A percentile compares a stretch with the other conserved stretches of the same genome.
Conservation (phyloP, 2,113 vertebrate genomes). For the Leptobrachium leishanense region DNA sequence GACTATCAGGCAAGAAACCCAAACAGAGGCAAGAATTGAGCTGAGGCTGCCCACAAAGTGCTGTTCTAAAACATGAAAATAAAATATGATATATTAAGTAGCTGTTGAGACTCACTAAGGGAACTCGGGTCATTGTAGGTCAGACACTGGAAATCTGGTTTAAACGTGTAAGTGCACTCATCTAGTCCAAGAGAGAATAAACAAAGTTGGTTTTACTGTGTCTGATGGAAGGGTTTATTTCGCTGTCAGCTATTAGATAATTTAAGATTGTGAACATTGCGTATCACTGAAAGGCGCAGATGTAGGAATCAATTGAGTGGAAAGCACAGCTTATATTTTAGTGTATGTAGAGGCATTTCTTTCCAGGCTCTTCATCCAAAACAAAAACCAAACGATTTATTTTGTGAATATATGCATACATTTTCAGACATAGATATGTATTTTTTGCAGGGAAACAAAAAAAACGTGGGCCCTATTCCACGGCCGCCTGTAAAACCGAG, state of each 20-base stretch:
- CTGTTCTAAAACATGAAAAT: slow-evolving; percentile 50
- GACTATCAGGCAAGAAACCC: slow-evolving; percentile 33
- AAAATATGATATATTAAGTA: slow-evolving; percentile 52
- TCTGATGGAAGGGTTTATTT: slow-evolving; percentile 44
- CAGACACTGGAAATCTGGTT: slow-evolving; percentile 76
- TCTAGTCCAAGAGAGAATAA: slow-evolving; percentile 58
- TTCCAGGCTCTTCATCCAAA: no score
- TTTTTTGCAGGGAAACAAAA: no score
- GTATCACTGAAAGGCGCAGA: no score
- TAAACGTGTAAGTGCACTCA: slow-evolving; percentile 68
- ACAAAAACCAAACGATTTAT: no score
- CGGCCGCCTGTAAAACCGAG: no score
- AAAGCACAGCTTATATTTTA: no score
- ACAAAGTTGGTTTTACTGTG: slow-evolving; percentile 54
- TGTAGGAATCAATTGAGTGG: no score
- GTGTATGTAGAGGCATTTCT: no score
- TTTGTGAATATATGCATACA: no score
- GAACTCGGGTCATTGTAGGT: slow-evolving; percentile 77
- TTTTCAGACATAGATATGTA: no score
- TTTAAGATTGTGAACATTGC: slow-evolving; percentile 44
- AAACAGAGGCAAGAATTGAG: slow-evolving; percentile 42
- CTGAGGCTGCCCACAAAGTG: slow-evolving; percentile 46
- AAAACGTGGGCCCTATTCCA: no score
- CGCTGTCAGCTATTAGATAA: slow-evolving; percentile 57
- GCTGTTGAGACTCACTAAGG: slow-evolving; percentile 58